Evolutionary conservation across 2,888 invertebrate species (phyloP), one percentile per base, ranked within the genome.

Genomic region (Craniophora ligustri): DNA sequence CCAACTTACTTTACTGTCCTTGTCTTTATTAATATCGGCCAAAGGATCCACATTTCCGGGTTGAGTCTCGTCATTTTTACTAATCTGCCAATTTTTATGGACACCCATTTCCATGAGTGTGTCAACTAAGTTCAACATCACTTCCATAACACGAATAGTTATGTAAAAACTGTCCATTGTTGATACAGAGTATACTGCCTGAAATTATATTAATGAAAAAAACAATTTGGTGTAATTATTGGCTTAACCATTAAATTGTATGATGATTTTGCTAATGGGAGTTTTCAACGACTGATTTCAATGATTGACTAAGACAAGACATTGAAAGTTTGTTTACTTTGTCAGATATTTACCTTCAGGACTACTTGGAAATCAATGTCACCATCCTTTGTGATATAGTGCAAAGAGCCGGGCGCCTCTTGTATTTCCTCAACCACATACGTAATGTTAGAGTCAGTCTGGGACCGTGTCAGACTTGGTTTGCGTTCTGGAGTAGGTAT

Each of bases 381-480:
- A 0, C 99, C 99, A 74, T 99, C 98, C 76, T 97, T 96, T 19
- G 98, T 99, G 54, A 99, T 99, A 81, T 99, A 99, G 82, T 97
- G 96, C 14, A 96, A 94, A 0, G 99, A 97, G 0, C 98, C 98
- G 0, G 97, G 96, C 0, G 98, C 98, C 89, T 98, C 98, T 0
- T 97, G 96, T 56, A 97, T 95, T 79, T 98, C 98, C 67, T 98
- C 97, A 1, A 96, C 95, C 0, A 96, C 95, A 79, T 98, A 98
- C 4, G 97, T 97, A 47, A 98, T 98, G 79, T 98, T 98, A 0
- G 98, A 98, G 83, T 98, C 98, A 0, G 98, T 98, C 79, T 98
- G 97, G 0, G 98, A 98, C 41, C 98, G 94, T 0, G 96, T 95
- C 54, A 98, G 94, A 75, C 96, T 96, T 0, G 96, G 94, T 82